Evolutionary conservation across 92 coral and sea anemone genomes (phyloP).

Genomic region (Phymanthus crucifer): DNA sequence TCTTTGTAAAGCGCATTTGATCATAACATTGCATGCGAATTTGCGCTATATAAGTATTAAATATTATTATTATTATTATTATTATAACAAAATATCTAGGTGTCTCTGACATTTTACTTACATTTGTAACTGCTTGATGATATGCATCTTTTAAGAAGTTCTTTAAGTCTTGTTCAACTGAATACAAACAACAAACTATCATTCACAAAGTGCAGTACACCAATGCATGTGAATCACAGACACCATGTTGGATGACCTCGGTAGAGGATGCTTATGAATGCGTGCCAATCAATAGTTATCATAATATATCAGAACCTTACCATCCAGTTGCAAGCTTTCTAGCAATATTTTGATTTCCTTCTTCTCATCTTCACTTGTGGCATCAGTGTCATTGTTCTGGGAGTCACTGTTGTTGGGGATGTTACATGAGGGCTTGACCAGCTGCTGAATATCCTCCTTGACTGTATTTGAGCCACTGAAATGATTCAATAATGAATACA

Average conservation of each 20-base stretch:
- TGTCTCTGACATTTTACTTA: neutral
- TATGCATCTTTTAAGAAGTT: slow-evolving; percentile 41
- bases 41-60: no score
- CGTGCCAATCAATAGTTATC: neutral
- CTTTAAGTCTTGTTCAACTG: slow-evolving; percentile 41
- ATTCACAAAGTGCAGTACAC: neutral
- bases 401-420: neutral
- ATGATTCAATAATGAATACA: neutral
- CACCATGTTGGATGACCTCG: no score
- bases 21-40: no score
- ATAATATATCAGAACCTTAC: neutral
- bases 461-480: neutral
- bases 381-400: neutral
- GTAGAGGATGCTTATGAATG: no score
- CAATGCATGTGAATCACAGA: no score
- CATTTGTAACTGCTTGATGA: slow-evolving; percentile 23
- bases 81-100: neutral
- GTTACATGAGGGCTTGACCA: neutral
- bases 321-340: slow-evolving; percentile 8
- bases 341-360: neutral
- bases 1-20: no score
- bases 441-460: neutral
- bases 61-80: no score
- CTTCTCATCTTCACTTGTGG: slow-evolving; percentile 1
- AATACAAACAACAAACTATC: neutral